phyloP scores from a whole-genome alignment of 2,113 vertebrate species.

The Oryzias curvinotus region DNA sequence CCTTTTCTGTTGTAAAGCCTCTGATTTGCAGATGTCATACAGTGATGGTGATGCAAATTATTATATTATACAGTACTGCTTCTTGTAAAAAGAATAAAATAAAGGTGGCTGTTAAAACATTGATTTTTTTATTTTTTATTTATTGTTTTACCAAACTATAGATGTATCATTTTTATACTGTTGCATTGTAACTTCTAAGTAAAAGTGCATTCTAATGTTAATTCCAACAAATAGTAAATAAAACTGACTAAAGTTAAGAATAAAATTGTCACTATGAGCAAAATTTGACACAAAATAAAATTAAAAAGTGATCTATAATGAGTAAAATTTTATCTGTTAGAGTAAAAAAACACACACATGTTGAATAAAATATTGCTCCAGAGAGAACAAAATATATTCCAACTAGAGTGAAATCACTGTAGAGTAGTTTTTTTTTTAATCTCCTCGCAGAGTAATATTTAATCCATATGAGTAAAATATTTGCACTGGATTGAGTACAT shows the following conservation, averaged over 20 bases:
- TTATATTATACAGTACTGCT: constrained; percentile 30
- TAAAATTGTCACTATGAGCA: background rate
- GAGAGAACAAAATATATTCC: too few species aligned
- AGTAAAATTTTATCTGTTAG: too few species aligned
- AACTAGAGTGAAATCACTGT: too few species aligned
- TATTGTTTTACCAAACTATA: background rate
- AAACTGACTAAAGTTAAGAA: background rate
- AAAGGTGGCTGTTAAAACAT: background rate
- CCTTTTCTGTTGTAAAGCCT: constrained; percentile 20
- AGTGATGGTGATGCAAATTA: constrained; percentile 6
- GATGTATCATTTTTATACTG: background rate
- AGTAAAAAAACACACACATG: too few species aligned
- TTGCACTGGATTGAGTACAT: too few species aligned
- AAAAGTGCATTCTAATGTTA: background rate
- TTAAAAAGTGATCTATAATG: too few species aligned
- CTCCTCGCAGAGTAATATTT: too few species aligned
- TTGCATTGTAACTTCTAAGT: background rate
- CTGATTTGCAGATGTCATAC: constrained; percentile 30
- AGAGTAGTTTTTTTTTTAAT: too few species aligned
- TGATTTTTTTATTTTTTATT: background rate
- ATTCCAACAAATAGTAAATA: background rate
- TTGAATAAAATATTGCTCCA: too few species aligned
- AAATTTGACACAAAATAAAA: background rate
- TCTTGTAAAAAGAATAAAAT: constrained; percentile 16
- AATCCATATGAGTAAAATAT: too few species aligned